Base-by-base conservation (phyloP, 2,888 invertebrate genomes). In the Agrotis ipsilon region DNA sequence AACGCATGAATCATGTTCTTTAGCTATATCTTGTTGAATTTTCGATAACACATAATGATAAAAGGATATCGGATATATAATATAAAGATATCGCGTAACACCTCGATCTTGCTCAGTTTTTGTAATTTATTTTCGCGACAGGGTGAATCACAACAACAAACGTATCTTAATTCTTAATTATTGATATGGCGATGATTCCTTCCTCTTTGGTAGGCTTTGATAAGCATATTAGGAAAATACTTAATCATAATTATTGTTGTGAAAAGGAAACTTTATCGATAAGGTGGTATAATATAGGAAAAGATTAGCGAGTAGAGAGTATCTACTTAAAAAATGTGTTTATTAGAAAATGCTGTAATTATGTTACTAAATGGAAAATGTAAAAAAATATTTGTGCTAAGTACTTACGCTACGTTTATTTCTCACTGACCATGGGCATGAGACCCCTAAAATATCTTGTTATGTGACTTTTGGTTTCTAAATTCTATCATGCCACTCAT, bases 131-230 rank as follows among this genome's bases (percentile, higher is more conserved):
- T 39, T 73, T 58, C 11, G 5, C 11, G 5, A 39, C 45, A 49
- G 39, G 5, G 73, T 78, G 66, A 65, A 65, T 65, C 48, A 75
- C 32, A 64, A 16, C 49, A 18, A 46, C 43, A 32, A n/a, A 16
- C 32, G 1, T 48, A 78, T 62, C 18, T 70, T 62, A 54, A 48
- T 73, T 73, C 19, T 1, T 7, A 32, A 32, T 32, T 55, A 19
- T 43, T 48, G 24, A 69, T 18, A 19, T 16, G 11, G 14, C 16
- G 24, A 32, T 67, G 58, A 58, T 21, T 59, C 7, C 21, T 48
- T 75, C 13, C 1, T 27, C 57, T 72, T 54, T 21, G 43, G 27
- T 27, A 32, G 24, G n/a, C 19, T 32, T 65, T 32, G 32, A 55
- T 27, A 55, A n/a, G n/a, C 4, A 18, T n/a, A 16, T 18, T n/a